Base-by-base conservation (phyloP, 2,797 vertebrate species). In the Chelmon rostratus region DNA sequence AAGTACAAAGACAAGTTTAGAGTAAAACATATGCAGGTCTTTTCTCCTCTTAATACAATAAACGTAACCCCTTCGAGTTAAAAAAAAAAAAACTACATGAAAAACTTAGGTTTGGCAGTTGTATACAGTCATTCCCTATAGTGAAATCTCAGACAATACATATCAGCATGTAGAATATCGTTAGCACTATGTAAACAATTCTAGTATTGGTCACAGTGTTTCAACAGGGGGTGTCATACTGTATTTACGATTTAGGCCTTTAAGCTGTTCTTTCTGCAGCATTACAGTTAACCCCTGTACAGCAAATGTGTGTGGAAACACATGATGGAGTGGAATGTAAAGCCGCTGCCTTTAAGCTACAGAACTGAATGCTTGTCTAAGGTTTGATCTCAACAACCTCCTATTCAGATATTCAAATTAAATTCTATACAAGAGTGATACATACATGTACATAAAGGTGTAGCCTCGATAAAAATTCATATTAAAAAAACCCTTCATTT, bases 101-200 rank as follows among this genome's bases (percentile, higher is more conserved):
- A 61, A 80, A 76, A 54, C n/a, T 69, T 28, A 49, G 11, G 62
- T 72, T 68, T 76, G 82, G 68, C 82, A 79, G 64, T 63, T 2
- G 19, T 62, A 74, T 71, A 46, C 63, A 84, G 67, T 81, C 57
- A 62, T 79, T 88, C 88, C 84, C 71, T 90, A 89, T 78, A 68
- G 73, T 86, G 73, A 90, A 84, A 81, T 69, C 66, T 75, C 58
- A 84, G 33, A 81, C 54, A 58, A 72, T 2, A 83, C 54, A 81
- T 75, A 35, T 88, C 79, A 91, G 79, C 81, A 77, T 58, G 73
- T 83, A 85, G 54, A 84, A 84, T 69, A 81, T 84, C 66, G 83
- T 76, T 6, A 84, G 79, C 78, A 52, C 80, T 16, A 81, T 90
- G 91, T 92, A 93, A 92, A 92, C 91, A 91, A 80, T 80, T 63